Evolutionary conservation across 37 sponge, comb jelly and placozoan species (phyloP), one percentile per base, ranked within the genome.

Genomic region (Chondrilla cf. caribensis): DNA sequence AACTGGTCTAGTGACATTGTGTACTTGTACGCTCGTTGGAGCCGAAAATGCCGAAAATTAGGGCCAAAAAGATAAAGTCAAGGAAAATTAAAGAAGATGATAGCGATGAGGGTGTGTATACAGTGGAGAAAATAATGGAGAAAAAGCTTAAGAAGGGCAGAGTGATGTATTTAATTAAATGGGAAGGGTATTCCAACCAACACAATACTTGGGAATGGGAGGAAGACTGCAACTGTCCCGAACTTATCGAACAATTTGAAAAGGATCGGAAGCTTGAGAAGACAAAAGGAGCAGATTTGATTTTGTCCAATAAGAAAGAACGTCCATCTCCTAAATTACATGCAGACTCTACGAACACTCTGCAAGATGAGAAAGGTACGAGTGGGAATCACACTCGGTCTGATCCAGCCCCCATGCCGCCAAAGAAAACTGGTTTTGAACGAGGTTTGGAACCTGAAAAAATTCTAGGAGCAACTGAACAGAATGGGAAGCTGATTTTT

Each of bases 201-300:
- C 88, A 97, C 2, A 91, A 87, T 40, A 97, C 97, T 0, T 97
- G 97, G 97, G 97, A 97, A 84, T 90, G 89, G 2, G 86, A 84
- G 24, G 84, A 87, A n/a, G 89, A 93, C 33, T 70, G 91, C 21
- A 87, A 91, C 79, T 95, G 92, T 78, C 82, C 86, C 0, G 90
- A 87, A 7, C 80, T 92, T 0, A 89, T 95, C 32, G 78, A 44
- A 6, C 80, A 89, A 24, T 95, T 83, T 79, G 92, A 95, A 57
- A 37, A 37, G 1, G 40, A 25, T 39, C 76, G 29, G 24, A 39
- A 38, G 42, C 36, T n/a, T 3, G 76, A 73, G 31, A 22, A 32
- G 1, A 2, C 44, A 1, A 43, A 2, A 43, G 44, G 25, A 73
- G 15, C 31, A 4, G 41, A 37, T 36, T 36, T 39, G 41, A 38